phyloP scores from a whole-genome alignment of 2,797 vertebrate genomes.

The Rhinogobio ventralis region DNA sequence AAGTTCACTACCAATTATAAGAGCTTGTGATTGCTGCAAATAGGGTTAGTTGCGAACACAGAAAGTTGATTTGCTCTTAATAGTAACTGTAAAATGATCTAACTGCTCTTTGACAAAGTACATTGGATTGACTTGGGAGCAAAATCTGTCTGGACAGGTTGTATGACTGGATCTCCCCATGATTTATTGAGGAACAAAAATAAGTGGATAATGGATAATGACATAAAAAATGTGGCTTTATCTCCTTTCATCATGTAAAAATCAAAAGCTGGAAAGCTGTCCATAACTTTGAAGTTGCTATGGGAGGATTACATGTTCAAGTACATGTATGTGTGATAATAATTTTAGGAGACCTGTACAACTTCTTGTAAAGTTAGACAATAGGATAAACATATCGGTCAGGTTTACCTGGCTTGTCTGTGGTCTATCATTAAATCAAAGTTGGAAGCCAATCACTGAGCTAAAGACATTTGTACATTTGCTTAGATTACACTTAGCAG shows the following conservation, averaged over 20 bases:
- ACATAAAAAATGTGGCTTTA: background rate
- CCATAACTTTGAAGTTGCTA: background rate
- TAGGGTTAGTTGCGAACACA: constrained; percentile 25
- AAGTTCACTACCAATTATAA: constrained; percentile 45
- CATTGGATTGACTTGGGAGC: background rate
- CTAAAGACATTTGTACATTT: background rate
- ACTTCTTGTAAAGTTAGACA: background rate
- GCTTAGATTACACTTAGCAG: background rate
- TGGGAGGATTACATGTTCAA: background rate
- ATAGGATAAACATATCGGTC: background rate
- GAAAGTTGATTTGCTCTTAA: constrained; percentile 19
- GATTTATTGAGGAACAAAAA: background rate
- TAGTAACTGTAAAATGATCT: constrained; percentile 30
- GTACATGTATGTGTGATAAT: constrained; percentile 21
- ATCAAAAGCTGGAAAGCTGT: background rate
- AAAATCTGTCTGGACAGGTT: background rate
- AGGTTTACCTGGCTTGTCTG: background rate
- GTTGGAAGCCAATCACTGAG: background rate
- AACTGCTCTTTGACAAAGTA: constrained; percentile 25
- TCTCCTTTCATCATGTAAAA: background rate
- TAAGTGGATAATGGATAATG: background rate
- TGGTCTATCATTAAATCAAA: background rate
- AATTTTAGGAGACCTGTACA: background rate
- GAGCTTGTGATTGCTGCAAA: constrained; percentile 29
- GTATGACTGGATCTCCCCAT: background rate